Evolutionary conservation across 2,888 invertebrate genomes (phyloP), one percentile per base, ranked within the genome.

Genomic region (Pseudococcus viburni): DNA sequence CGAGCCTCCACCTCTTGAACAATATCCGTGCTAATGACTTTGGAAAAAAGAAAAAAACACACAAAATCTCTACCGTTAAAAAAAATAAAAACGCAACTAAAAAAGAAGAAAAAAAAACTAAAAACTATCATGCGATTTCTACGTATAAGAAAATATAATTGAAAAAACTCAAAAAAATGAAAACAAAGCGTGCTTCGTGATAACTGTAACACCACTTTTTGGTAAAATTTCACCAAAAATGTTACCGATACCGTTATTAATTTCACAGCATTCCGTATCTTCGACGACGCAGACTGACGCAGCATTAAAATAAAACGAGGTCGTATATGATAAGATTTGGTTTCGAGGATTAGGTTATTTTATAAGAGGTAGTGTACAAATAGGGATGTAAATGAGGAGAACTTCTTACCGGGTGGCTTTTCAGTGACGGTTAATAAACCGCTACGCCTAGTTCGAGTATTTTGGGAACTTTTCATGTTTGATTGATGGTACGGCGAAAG

Each of bases 1-100:
- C 97, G 94, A 90, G 95, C 95, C 93, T 97, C 97, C 90, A 97
- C 96, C 92, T 97, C 97, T 94, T 96, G 95, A 90, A 96, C 95
- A 92, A 97, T 93, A 92, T 97, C 96, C 90, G 96, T 96, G 92
- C 96, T 96, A 93, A 97, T 96, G 91, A 96, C 97, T 97, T 90
- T 90, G 89, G 90, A 91, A 90, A 90, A 89, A 89, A 89, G 89
- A 48, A 89, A 90, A 91, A 90, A 89, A 88, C 7, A 64, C 64
- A 89, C 89, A 89, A 89, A 88, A 89, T 85, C 59, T 85, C 84
- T 88, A 88, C 86, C 84, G 89, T 89, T 88, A 89, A 89, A 89
- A 90, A 89, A 83, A 89, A 33, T 33, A 89, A 87, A 51, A 86
- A 85, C 89, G 85, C 86, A 89, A 90, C 59, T 39, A 88, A 89